Conservation (phyloP, 2,888 invertebrate species). For the Proisotoma minuta region DNA sequence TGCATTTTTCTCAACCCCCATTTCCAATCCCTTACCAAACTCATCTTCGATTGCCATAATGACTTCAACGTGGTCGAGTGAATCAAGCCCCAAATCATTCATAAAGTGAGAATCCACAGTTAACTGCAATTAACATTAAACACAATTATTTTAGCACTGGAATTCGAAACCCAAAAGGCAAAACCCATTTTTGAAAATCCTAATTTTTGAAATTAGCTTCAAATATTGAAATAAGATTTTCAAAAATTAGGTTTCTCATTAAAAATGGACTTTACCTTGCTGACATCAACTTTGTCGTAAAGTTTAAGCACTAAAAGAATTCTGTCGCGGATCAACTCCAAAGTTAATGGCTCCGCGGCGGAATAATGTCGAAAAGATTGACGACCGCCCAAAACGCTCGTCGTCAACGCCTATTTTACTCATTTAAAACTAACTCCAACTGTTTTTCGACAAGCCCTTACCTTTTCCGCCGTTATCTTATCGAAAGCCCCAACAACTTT, state of each 20-base stretch:
- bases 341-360: constrained; percentile 56
- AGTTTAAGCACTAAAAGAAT: constrained; percentile 92
- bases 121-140: constrained; percentile 63
- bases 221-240: neutral
- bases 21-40: constrained; percentile 79
- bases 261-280: constrained; percentile 63
- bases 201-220: constrained; percentile 1
- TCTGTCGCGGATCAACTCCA: constrained; percentile 79
- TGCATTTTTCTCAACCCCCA: constrained; percentile 14
- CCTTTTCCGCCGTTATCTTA: constrained; percentile 82
- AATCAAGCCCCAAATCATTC: constrained; percentile 94
- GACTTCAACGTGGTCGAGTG: constrained; percentile 97
- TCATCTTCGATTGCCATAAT: constrained; percentile 99
- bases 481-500: constrained; percentile 83
- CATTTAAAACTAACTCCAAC: neutral
- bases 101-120: constrained; percentile 92
- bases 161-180: neutral
- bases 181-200: constrained; percentile 16
- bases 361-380: constrained; percentile 36
- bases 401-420: constrained; percentile 19
- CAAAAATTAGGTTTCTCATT: constrained; percentile 7
- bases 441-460: constrained; percentile 52
- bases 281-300: constrained; percentile 92
- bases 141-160: neutral
- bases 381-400: constrained; percentile 26